Conservation (phyloP, 92 coral and sea anemone species). For the Isaurus tuberculatus region DNA sequence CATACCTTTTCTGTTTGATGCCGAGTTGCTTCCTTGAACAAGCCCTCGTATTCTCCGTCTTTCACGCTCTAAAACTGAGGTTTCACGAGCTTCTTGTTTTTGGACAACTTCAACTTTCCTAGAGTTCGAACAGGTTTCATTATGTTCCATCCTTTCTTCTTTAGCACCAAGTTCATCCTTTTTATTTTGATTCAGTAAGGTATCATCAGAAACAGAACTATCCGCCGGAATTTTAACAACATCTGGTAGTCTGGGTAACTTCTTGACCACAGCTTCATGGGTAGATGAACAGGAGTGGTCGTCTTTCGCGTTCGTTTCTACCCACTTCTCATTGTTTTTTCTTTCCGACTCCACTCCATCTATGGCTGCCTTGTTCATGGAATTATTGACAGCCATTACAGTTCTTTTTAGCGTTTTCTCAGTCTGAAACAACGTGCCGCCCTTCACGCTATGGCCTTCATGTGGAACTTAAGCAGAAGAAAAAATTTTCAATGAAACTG, state of each 20-base stretch:
- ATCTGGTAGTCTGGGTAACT: not conserved
- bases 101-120: constrained; percentile 29
- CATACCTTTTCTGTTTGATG: constrained; percentile 16
- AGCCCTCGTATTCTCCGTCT: constrained; percentile 1
- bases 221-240: constrained; percentile 40
- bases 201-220: constrained; percentile 41
- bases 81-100: not conserved
- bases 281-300: not conserved
- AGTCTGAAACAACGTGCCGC: not conserved
- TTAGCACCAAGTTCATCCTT: not conserved
- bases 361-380: not conserved
- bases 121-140: not conserved
- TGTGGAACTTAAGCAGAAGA: not conserved
- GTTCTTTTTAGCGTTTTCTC: not conserved
- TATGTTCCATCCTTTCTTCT: not conserved
- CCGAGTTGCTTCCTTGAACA: not conserved
- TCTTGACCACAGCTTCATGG: not conserved
- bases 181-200: not conserved
- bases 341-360: not conserved
- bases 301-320: not conserved
- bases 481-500: not conserved
- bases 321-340: not conserved
- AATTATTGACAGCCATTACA: not conserved
- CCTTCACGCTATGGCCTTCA: not conserved
- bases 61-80: not conserved